Evolutionary conservation across 2,888 invertebrate species (phyloP), one percentile per base, ranked within the genome.

Genomic region (Odiellus spinosus): DNA sequence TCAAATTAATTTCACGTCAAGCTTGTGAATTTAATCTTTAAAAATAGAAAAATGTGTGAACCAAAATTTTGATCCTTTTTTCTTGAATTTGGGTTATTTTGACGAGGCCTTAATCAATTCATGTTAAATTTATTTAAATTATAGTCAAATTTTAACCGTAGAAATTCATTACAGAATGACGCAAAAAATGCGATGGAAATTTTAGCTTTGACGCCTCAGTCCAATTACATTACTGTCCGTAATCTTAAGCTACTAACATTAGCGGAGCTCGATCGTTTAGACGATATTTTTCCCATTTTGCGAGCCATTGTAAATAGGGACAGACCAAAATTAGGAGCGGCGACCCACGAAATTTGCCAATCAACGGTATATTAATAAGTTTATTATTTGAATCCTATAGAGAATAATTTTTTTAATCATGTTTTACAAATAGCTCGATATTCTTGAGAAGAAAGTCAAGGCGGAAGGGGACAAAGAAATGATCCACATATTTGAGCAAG

Each of bases 131-230:
- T n/a, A n/a, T n/a, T n/a, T n/a, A n/a, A n/a, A n/a, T n/a, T n/a
- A n/a, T n/a, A n/a, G n/a, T n/a, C n/a, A n/a, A n/a, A n/a, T n/a
- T n/a, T n/a, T n/a, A n/a, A n/a, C n/a, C n/a, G n/a, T n/a, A n/a
- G n/a, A n/a, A n/a, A n/a, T n/a, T n/a, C n/a, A n/a, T n/a, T n/a
- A 2, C 36, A 55, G 53, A 74, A 75, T 15, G 67, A 73, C 20
- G 77, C 82, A 14, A 73, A 77, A 18, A 62, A 76, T 39, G 78
- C 80, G 0, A 54, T 82, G 21, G 82, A 84, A 67, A 70, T 81
- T 5, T 14, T 53, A 44, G 66, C 73, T 3, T 60, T 67, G 2
- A 66, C 66, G 2, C 62, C 66, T 55, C 74, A 72, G 53, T 71
- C 71, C 45, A 73, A 74, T 56, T 80, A 81, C 59, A 74, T 80